phyloP scores from a whole-genome alignment of 2,113 vertebrate genomes.

The Chaenocephalus aceratus region DNA sequence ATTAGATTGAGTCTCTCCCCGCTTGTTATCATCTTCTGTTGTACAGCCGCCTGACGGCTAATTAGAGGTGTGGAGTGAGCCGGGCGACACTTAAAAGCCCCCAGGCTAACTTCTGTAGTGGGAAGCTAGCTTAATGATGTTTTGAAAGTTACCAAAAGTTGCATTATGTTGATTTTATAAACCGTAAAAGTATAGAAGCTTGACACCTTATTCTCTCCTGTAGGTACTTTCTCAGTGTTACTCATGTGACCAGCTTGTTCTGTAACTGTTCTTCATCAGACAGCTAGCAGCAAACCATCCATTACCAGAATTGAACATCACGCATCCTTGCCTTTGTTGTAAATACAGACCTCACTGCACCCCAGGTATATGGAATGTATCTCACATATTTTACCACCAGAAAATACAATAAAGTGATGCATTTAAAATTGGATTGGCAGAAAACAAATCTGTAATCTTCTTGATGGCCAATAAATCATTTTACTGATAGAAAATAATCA shows the following conservation, averaged over 20 bases:
- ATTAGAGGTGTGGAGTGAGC: slow-evolving; percentile 66
- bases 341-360: background rate
- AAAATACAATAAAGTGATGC: background rate
- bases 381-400: background rate
- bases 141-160: background rate
- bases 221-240: background rate
- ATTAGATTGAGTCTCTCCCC: slow-evolving; percentile 43
- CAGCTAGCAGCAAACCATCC: background rate
- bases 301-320: background rate
- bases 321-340: background rate
- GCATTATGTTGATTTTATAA: slow-evolving; percentile 7
- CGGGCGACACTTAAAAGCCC: slow-evolving; percentile 34
- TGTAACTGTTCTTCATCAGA: background rate
- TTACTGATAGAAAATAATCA: background rate
- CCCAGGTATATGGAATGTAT: background rate
- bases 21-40: slow-evolving; percentile 66
- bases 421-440: background rate
- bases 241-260: background rate
- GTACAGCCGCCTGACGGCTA: slow-evolving; percentile 56
- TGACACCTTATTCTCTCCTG: background rate
- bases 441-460: too few species aligned
- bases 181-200: background rate
- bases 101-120: slow-evolving; percentile 3
- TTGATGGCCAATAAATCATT: too few species aligned
- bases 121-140: background rate